phyloP scores from a whole-genome alignment of 2,113 vertebrate genomes.

The Pagrus major region DNA sequence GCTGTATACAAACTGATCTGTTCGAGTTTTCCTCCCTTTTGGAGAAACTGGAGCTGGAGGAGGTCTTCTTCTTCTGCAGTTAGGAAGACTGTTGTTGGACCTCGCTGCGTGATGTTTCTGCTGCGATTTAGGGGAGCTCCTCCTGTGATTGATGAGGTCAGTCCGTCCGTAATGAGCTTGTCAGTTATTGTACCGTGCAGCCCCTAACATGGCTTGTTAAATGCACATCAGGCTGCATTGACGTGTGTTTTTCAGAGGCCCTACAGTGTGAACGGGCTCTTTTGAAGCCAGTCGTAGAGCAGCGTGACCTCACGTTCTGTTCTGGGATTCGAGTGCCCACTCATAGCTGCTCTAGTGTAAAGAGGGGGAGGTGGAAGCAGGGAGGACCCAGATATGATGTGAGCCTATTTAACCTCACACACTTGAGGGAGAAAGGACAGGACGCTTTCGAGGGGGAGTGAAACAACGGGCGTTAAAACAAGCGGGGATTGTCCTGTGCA shows the following conservation, averaged over 20 bases:
- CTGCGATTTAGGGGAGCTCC: conserved; percentile 32
- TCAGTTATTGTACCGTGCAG: conserved; percentile 53
- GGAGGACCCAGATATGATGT: conserved; percentile 69
- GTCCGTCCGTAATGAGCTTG: conserved; percentile 54
- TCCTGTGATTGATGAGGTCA: conserved; percentile 70
- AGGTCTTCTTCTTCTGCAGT: conserved; percentile 6
- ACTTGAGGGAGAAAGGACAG: conserved; percentile 73
- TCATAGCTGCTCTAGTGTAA: conserved; percentile 50
- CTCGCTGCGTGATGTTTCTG: conserved; percentile 21
- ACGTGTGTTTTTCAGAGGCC: conserved; percentile 20
- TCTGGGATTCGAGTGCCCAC: conserved; percentile 58
- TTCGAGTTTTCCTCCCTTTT: conserved; percentile 41
- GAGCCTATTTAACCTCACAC: conserved; percentile 78
- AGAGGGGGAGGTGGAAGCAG: conserved; percentile 37
- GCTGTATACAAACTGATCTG: conserved; percentile 56
- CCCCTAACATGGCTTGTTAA: conserved; percentile 70
- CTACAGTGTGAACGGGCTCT: conserved; percentile 17
- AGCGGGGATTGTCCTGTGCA: conserved; percentile 67
- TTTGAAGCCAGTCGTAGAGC: conserved; percentile 29
- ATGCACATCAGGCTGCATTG: conserved; percentile 47
- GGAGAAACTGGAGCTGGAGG: conserved; percentile 11
- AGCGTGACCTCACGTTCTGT: conserved; percentile 52
- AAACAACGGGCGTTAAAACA: conserved; percentile 69
- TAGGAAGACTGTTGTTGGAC: conserved; percentile 5
- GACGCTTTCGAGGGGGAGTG: conserved; percentile 67